A percentile compares a stretch with the other conserved stretches of the same genome.
These are phyloP conservation scores for Tribolium freemani DNA, from an alignment of 2,888 invertebrate species.

Conservation along the genomic window DNA sequence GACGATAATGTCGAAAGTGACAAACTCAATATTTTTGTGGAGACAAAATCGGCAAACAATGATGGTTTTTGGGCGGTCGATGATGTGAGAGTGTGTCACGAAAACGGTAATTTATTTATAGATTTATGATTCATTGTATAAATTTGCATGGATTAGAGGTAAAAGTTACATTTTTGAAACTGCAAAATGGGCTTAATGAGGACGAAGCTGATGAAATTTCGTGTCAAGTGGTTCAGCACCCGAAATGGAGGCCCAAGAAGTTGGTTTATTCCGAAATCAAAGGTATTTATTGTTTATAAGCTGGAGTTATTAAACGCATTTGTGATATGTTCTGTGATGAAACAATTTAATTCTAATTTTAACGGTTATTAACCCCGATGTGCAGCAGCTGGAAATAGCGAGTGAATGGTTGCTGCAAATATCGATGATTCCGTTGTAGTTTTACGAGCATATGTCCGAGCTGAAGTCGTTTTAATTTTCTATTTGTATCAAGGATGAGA, in stretches of 20 bases:
- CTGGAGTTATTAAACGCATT: neutral
- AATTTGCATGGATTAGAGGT: slow-evolving; percentile 54
- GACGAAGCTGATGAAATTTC: slow-evolving; percentile 51
- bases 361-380: slow-evolving; percentile 43
- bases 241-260: slow-evolving; percentile 57
- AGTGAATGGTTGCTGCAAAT: slow-evolving; percentile 20
- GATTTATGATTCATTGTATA: neutral
- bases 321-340: slow-evolving; percentile 5
- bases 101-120: slow-evolving; percentile 56
- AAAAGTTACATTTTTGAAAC: slow-evolving; percentile 56
- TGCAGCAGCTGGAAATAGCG: slow-evolving; percentile 24
- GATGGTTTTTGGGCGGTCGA: slow-evolving; percentile 64
- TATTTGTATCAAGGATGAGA: neutral
- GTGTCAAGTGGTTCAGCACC: slow-evolving; percentile 57
- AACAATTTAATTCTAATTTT: slow-evolving; percentile 39
- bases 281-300: slow-evolving; percentile 48
- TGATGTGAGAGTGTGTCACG: slow-evolving; percentile 61
- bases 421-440: neutral
- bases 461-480: neutral
- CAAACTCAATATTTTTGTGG: slow-evolving; percentile 60
- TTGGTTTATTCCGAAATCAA: slow-evolving; percentile 51
- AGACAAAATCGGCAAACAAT: slow-evolving; percentile 55
- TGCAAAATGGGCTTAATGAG: slow-evolving; percentile 44
- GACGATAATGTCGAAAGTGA: slow-evolving; percentile 56
- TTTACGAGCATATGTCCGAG: neutral